Percentiles rank a stretch among this genome's conserved stretches.
Conservation (phyloP, 2,888 invertebrate species). For the Selenia dentaria region DNA sequence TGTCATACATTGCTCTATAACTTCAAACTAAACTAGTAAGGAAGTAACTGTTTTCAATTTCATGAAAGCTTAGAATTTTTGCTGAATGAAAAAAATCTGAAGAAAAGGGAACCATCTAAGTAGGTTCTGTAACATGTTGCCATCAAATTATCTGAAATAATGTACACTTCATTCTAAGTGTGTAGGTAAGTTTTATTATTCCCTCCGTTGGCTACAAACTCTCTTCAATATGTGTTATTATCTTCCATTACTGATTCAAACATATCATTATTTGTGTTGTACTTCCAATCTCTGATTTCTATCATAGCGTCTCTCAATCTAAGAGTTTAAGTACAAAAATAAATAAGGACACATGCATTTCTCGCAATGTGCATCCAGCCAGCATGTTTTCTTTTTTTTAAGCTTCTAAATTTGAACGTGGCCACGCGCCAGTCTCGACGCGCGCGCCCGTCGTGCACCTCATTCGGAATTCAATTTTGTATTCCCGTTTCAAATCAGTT, state of each 20-base stretch:
- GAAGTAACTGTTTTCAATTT: too few relatives aligned
- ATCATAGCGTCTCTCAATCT: slow-evolving; percentile 30
- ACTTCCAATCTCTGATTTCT: slow-evolving; percentile 37
- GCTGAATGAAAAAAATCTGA: too few relatives aligned
- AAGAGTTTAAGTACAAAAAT: slow-evolving; percentile 56
- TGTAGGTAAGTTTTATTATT: slow-evolving; percentile 12
- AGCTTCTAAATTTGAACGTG: slow-evolving; percentile 78
- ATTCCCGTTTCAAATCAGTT: slow-evolving; percentile 38
- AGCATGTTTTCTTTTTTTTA: slow-evolving; percentile 61
- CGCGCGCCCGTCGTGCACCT: slow-evolving; percentile 67
- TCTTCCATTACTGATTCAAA: slow-evolving; percentile 8
- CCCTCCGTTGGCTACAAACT: slow-evolving; percentile 20
- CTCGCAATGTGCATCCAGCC: slow-evolving; percentile 73
- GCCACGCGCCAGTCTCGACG: slow-evolving; percentile 73
- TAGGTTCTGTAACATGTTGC: too few relatives aligned
- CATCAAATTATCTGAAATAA: too few relatives aligned
- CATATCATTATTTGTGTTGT: slow-evolving; percentile 5
- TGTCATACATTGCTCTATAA: too few relatives aligned
- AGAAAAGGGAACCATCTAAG: too few relatives aligned
- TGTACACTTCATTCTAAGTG: background rate
- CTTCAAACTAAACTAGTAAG: too few relatives aligned
- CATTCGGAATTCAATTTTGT: slow-evolving; percentile 44
- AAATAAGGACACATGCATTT: slow-evolving; percentile 69
- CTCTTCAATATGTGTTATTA: slow-evolving; percentile 16
- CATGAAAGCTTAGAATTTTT: too few relatives aligned